A percentile compares a stretch with the other conserved stretches of the same genome.
phyloP scores from a whole-genome alignment of 2,888 invertebrate genomes.

The Rhingia campestris region DNA sequence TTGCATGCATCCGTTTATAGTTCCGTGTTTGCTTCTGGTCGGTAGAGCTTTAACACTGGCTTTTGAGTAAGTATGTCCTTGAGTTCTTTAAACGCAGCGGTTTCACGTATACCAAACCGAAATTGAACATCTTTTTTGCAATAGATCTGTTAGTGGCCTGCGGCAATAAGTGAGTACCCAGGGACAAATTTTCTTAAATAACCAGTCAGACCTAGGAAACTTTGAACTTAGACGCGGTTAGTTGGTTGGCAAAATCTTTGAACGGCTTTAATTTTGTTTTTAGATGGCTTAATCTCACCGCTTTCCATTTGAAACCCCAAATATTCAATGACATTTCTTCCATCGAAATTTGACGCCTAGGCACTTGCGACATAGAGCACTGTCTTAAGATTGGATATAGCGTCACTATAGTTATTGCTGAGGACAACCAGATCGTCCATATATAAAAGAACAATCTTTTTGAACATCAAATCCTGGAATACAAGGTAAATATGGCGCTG shows the following conservation, averaged over 20 bases:
- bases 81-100: too few relatives aligned
- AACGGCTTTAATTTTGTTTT: neutral
- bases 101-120: neutral
- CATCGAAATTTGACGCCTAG: neutral
- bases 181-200: too few relatives aligned
- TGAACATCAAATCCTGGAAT: neutral
- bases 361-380: too few relatives aligned
- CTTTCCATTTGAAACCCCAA: neutral
- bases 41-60: too few relatives aligned
- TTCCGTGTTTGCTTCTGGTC: too few relatives aligned
- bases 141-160: neutral
- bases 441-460: too few relatives aligned
- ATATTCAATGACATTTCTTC: conserved; percentile 2
- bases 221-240: neutral
- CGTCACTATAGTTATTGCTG: too few relatives aligned
- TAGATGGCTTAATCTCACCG: neutral
- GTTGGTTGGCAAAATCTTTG: neutral
- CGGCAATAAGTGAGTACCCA: neutral
- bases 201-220: neutral
- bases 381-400: too few relatives aligned
- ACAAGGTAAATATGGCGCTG: neutral
- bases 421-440: too few relatives aligned
- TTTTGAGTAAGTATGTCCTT: neutral
- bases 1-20: too few relatives aligned
- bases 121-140: neutral